phyloP scores from a whole-genome alignment of 2,113 vertebrate species.

The Bungarus multicinctus region DNA sequence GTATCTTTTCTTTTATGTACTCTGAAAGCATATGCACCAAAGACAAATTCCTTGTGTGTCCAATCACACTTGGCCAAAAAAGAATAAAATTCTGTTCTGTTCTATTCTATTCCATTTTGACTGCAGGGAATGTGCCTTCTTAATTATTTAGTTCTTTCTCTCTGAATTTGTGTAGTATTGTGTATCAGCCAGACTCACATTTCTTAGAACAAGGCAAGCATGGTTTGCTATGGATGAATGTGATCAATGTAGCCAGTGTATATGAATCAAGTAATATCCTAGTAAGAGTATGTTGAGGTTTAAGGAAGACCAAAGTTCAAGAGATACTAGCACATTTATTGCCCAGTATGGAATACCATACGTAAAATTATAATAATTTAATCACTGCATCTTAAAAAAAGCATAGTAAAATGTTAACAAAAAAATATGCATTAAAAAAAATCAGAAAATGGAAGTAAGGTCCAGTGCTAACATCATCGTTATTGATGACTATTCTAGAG shows the following conservation, averaged over 20 bases:
- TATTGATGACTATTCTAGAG: slow-evolving; percentile 7
- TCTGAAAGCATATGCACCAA: too few species aligned
- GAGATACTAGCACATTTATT: slow-evolving; percentile 60
- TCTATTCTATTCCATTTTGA: too few species aligned
- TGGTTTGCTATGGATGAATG: background rate
- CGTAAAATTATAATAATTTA: background rate
- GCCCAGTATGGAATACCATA: slow-evolving; percentile 64
- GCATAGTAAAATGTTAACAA: background rate
- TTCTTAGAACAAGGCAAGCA: background rate
- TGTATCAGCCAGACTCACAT: background rate
- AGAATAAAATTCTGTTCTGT: too few species aligned
- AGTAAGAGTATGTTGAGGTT: background rate
- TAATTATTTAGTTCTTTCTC: background rate
- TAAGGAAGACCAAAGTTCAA: slow-evolving; percentile 48
- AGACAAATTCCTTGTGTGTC: too few species aligned
- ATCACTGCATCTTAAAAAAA: background rate
- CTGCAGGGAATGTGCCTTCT: background rate
- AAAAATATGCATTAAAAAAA: slow-evolving; percentile 36
- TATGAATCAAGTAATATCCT: background rate
- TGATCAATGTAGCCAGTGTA: background rate
- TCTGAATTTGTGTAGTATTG: background rate
- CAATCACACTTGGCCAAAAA: too few species aligned
- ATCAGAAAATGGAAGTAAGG: slow-evolving; percentile 18
- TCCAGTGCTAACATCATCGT: background rate
- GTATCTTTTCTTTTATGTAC: too few species aligned